Evolutionary conservation across 2,797 vertebrate genomes (phyloP).

Genomic region (Phoebastria nigripes): DNA sequence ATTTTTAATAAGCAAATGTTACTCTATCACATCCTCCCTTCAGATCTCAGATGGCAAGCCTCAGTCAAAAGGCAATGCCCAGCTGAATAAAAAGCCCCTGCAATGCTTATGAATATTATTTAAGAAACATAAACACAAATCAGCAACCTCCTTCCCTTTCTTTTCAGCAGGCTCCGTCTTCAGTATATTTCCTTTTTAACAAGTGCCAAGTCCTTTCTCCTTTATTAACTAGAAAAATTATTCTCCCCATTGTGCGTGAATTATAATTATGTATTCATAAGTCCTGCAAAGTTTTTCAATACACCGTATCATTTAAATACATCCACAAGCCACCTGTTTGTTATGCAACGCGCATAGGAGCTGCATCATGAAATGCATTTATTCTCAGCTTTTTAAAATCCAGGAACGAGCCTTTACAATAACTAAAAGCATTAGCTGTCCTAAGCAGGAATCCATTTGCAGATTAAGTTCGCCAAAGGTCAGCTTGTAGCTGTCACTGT

Average conservation of each 20-base stretch:
- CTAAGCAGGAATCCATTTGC: constrained; percentile 74
- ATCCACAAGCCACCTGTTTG: constrained; percentile 57
- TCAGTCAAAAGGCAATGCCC: neutral
- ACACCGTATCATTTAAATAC: constrained; percentile 22
- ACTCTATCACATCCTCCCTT: neutral
- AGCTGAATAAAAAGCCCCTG: neutral
- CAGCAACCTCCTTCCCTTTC: neutral
- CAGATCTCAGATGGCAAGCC: neutral
- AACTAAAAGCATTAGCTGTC: constrained; percentile 69
- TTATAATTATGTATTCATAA: constrained; percentile 20
- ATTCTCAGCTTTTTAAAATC: constrained; percentile 66
- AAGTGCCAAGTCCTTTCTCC: constrained; percentile 7
- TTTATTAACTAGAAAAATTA: constrained; percentile 8
- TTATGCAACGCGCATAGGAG: constrained; percentile 39
- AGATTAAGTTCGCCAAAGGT: constrained; percentile 76
- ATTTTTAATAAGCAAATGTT: neutral
- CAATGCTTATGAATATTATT: neutral
- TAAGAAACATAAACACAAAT: neutral
- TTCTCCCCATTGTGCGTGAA: constrained; percentile 21
- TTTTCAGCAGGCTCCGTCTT: neutral
- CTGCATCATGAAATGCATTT: constrained; percentile 64
- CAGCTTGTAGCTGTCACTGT: constrained; percentile 65
- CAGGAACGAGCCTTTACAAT: constrained; percentile 39
- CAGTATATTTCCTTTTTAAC: neutral
- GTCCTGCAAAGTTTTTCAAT: constrained; percentile 50